A percentile compares a stretch with the other conserved stretches of the same genome.
These are phyloP conservation scores for Spilarctia lutea DNA, from an alignment of 2,888 invertebrate genomes.

Conservation along the genomic window DNA sequence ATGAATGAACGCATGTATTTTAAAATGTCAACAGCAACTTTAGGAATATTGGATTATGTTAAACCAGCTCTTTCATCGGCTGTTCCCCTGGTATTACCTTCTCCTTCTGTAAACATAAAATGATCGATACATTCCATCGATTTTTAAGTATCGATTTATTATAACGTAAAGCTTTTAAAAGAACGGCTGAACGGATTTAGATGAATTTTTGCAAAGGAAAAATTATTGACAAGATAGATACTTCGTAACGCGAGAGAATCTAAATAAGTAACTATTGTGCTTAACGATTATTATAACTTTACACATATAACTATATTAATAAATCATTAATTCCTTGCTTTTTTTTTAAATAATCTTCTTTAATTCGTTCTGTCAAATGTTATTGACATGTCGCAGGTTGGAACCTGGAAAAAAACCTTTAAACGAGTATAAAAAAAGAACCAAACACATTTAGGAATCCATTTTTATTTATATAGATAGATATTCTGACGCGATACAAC, in stretches of 20 bases:
- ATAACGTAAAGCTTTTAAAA: neutral
- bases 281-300: neutral
- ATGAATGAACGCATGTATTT: slow-evolving; percentile 10
- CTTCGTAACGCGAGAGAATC: neutral
- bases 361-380: too few relatives aligned
- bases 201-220: neutral
- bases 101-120: neutral
- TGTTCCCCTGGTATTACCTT: neutral
- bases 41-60: neutral
- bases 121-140: too few relatives aligned
- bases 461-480: too few relatives aligned
- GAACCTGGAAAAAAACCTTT: too few relatives aligned
- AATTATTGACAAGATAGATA: neutral
- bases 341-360: slow-evolving; percentile 11
- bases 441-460: too few relatives aligned
- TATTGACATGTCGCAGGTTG: too few relatives aligned
- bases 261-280: neutral
- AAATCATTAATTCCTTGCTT: neutral
- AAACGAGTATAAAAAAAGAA: too few relatives aligned
- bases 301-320: neutral
- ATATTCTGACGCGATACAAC: slow-evolving; percentile 42
- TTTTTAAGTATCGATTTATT: too few relatives aligned
- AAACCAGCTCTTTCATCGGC: neutral
- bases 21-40: slow-evolving; percentile 11
- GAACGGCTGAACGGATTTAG: neutral